Conservation (phyloP, 1,140 invertebrate genomes). For the Battus philenor region DNA sequence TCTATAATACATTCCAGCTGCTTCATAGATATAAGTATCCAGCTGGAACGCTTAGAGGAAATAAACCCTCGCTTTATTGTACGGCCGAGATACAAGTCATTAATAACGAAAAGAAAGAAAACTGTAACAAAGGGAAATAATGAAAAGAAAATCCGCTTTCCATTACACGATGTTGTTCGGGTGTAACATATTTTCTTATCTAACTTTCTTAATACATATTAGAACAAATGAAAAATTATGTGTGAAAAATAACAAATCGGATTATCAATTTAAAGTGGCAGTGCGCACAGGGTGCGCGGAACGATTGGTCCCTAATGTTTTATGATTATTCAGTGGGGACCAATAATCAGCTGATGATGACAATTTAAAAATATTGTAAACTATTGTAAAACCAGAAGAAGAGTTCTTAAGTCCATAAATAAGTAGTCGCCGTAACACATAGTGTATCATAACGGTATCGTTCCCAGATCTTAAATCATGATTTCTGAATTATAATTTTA, state of each 20-base stretch:
- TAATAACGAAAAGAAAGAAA: slow-evolving; percentile 33
- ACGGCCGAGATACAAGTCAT: slow-evolving; percentile 28
- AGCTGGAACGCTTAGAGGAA: slow-evolving; percentile 27
- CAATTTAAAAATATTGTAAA: too few species aligned
- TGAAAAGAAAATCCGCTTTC: slow-evolving; percentile 30
- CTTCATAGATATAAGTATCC: slow-evolving; percentile 20
- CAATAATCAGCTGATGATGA: too few species aligned
- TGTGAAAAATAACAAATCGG: too few species aligned
- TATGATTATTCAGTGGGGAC: too few species aligned
- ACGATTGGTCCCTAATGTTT: too few species aligned
- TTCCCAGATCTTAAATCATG: slow-evolving; percentile 12
- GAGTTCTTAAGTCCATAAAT: too few species aligned
- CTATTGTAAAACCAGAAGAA: too few species aligned
- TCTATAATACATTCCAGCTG: background rate
- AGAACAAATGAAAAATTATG: too few species aligned
- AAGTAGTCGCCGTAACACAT: too few species aligned
- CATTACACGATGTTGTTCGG: slow-evolving; percentile 22
- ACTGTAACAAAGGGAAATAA: slow-evolving; percentile 29
- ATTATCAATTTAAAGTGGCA: too few species aligned
- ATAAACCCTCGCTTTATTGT: slow-evolving; percentile 28
- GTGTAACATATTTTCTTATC: slow-evolving; percentile 22
- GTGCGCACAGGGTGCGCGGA: too few species aligned
- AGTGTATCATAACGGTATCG: background rate
- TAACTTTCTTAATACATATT: background rate
- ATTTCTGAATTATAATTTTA: slow-evolving; percentile 6